phyloP scores from a whole-genome alignment of 2,113 vertebrate genomes.

The Tympanuchus pallidicinctus region DNA sequence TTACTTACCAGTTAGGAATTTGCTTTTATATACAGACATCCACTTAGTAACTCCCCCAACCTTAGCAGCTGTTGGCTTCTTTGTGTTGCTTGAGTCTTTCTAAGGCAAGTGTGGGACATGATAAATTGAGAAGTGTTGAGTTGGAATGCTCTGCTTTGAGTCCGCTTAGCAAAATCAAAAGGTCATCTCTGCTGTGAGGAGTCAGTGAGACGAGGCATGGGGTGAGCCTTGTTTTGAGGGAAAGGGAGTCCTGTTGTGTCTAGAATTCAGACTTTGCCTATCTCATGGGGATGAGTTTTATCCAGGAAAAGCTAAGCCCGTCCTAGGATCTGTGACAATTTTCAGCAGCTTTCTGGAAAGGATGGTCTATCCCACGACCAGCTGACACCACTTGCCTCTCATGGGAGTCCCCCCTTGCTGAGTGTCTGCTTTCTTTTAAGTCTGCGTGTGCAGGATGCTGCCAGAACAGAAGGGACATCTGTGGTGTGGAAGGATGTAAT shows the following conservation, averaged over 20 bases:
- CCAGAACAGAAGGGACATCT: background rate
- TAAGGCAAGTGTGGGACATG: background rate
- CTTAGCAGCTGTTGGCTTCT: conserved; percentile 41
- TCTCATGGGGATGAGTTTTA: background rate
- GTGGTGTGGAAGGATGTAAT: background rate
- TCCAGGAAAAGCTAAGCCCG: background rate
- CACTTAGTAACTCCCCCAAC: conserved; percentile 20
- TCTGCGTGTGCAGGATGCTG: background rate
- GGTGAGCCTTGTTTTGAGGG: background rate
- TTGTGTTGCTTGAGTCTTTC: background rate
- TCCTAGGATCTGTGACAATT: background rate
- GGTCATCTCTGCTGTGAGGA: conserved; percentile 35
- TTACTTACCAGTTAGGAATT: conserved; percentile 66
- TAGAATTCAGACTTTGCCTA: background rate
- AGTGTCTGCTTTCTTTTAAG: background rate
- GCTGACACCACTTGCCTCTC: background rate
- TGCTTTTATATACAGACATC: conserved; percentile 29
- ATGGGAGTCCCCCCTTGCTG: background rate
- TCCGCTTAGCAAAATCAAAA: conserved; percentile 35
- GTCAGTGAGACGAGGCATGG: background rate
- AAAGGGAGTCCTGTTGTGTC: conserved; percentile 12
- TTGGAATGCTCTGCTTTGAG: conserved; percentile 24
- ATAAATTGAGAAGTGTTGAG: conserved; percentile 17
- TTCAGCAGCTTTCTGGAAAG: background rate
- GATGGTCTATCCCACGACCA: background rate